A percentile compares a stretch with the other conserved stretches of the same genome.
Evolutionary conservation across 2,888 invertebrate species (phyloP).

Genomic region (Drosophila meridiana): DNA sequence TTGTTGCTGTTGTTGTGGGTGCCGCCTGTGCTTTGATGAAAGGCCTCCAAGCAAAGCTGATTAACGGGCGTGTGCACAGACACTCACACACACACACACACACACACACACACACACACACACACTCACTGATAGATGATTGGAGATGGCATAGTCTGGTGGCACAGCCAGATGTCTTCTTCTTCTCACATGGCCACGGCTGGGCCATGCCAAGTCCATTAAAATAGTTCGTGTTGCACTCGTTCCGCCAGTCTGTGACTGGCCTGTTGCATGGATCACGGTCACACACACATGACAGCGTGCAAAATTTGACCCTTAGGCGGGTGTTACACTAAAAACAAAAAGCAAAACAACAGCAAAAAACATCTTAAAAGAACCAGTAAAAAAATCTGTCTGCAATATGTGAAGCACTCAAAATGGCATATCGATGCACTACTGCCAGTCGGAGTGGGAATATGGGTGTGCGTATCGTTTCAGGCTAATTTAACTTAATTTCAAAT

Average conservation of each 20-base stretch:
- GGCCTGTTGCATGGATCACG: conserved; percentile 52
- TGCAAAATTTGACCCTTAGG: conserved; percentile 68
- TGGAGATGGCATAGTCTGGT: conserved; percentile 35
- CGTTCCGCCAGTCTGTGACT: conserved; percentile 54
- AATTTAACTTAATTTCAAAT: not conserved
- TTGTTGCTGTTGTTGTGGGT: conserved; percentile 46
- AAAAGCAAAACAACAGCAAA: conserved; percentile 14
- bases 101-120: conserved; percentile 12
- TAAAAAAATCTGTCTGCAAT: conserved; percentile 27
- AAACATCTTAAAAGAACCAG: conserved; percentile 1
- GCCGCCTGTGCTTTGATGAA: conserved; percentile 73
- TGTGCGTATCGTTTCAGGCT: not conserved
- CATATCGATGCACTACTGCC: conserved; percentile 26
- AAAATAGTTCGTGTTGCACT: conserved; percentile 79
- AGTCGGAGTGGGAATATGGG: conserved; percentile 6
- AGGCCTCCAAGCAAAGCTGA: conserved; percentile 72
- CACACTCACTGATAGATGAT: conserved; percentile 24
- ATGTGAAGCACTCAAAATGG: conserved; percentile 44
- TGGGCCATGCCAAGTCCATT: conserved; percentile 73
- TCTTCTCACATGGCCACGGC: conserved; percentile 66
- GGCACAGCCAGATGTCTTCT: conserved; percentile 68
- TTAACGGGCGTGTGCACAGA: conserved; percentile 64
- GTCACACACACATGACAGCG: conserved; percentile 60
- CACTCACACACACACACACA: conserved; percentile 24
- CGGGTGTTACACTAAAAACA: conserved; percentile 50